Conservation (phyloP, 2,888 invertebrate species). For the Cerceris rybyensis region DNA sequence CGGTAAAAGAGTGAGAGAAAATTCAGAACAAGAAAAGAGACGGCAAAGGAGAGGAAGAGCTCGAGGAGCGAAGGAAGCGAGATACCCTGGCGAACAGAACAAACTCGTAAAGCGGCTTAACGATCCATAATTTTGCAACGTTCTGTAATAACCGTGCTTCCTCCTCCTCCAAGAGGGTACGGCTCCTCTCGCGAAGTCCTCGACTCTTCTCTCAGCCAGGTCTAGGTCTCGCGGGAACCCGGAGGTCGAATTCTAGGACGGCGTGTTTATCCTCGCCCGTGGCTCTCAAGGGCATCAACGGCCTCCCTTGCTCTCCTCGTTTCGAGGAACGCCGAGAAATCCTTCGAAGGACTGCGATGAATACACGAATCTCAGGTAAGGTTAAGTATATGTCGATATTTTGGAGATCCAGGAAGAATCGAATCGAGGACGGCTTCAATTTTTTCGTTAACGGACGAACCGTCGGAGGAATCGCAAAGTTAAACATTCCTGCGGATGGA, state of each 20-base stretch:
- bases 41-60: conserved; percentile 38
- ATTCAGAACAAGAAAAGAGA: conserved; percentile 31
- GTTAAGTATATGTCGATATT: too few species aligned
- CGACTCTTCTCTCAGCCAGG: conserved; percentile 36
- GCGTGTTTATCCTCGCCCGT: conserved; percentile 63
- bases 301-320: conserved; percentile 1
- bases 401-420: too few species aligned
- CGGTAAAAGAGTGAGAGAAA: conserved; percentile 16
- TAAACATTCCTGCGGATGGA: too few species aligned
- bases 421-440: too few species aligned
- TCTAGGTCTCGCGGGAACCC: conserved; percentile 35
- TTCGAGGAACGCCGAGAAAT: conserved; percentile 23
- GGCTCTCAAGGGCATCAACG: conserved; percentile 52
- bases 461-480: too few species aligned
- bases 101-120: conserved; percentile 79
- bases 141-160: conserved; percentile 76
- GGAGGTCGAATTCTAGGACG: conserved; percentile 58
- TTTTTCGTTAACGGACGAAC: too few species aligned
- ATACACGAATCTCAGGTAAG: too few species aligned
- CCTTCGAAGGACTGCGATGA: too few species aligned
- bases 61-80: conserved; percentile 51
- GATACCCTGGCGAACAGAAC: conserved; percentile 70
- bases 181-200: conserved; percentile 41
- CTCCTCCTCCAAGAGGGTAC: conserved; percentile 38
- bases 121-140: conserved; percentile 79